Evolutionary conservation across 2,888 invertebrate genomes (phyloP).

Genomic region (Harpagoxenus sublaevis): DNA sequence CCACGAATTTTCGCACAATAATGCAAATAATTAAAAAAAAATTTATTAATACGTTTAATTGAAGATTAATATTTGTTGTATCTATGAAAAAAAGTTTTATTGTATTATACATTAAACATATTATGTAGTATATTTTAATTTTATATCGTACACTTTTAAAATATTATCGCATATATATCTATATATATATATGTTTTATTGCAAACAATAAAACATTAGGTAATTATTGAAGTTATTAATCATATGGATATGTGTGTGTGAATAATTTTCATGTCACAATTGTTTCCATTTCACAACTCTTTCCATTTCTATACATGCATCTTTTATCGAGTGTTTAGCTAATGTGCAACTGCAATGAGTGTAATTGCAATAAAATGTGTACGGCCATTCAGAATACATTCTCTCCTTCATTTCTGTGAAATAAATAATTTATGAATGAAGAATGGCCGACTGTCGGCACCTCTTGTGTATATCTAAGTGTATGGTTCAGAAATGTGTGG

Average conservation of each 20-base stretch:
- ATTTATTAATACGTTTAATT: neutral
- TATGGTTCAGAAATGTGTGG: conserved; percentile 34
- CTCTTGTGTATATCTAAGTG: conserved; percentile 27
- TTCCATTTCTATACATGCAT: neutral
- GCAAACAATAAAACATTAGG: conserved; percentile 14
- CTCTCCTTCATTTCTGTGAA: neutral
- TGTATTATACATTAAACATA: neutral
- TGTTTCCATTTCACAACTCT: neutral
- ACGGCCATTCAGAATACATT: conserved; percentile 23
- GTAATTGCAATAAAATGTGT: conserved; percentile 31
- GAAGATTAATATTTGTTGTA: neutral
- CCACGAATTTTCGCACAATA: neutral
- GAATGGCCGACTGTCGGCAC: conserved; percentile 54
- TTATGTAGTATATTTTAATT: neutral
- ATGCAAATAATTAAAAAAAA: conserved; percentile 4
- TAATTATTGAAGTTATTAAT: conserved; percentile 30
- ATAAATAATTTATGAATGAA: conserved; percentile 74
- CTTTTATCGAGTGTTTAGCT: conserved; percentile 31
- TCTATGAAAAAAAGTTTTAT: neutral
- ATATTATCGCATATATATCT: neutral
- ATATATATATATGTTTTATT: neutral
- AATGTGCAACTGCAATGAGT: neutral
- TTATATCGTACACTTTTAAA: neutral
- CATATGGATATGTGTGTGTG: neutral
- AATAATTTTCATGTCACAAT: conserved; percentile 29